A percentile compares a stretch with the other conserved stretches of the same genome.
Conservation (phyloP, 2,797 vertebrate genomes). For the Miichthys miiuy region DNA sequence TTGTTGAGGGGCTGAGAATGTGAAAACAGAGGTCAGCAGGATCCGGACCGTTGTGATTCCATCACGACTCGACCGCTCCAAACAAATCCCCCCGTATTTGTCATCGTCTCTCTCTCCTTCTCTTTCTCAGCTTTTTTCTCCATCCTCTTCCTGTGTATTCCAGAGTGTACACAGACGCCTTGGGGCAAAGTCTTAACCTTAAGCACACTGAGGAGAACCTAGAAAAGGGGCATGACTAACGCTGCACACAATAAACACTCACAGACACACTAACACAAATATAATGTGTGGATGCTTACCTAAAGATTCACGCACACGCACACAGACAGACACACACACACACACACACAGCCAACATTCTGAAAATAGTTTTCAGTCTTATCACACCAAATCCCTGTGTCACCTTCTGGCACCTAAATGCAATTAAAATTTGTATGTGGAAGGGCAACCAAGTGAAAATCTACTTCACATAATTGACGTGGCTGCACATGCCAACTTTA, state of each 20-base stretch:
- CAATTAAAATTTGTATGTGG: constrained; percentile 81
- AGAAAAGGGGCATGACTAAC: constrained; percentile 64
- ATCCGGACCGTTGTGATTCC: constrained; percentile 48
- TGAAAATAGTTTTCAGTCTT: constrained; percentile 74
- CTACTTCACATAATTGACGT: constrained; percentile 75
- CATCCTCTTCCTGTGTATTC: constrained; percentile 47
- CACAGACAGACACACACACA: constrained; percentile 7
- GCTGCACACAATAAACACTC: constrained; percentile 26
- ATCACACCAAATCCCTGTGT: constrained; percentile 77
- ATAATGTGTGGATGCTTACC: background rate
- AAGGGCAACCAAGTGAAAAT: constrained; percentile 78
- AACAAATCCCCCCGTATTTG: constrained; percentile 59
- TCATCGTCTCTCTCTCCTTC: constrained; percentile 52
- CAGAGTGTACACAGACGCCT: constrained; percentile 56
- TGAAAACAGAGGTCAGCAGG: constrained; percentile 48
- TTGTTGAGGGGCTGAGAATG: constrained; percentile 28
- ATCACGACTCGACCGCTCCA: constrained; percentile 41
- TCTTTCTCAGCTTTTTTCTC: constrained; percentile 13
- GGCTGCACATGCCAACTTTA: constrained; percentile 75
- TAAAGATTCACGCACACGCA: background rate
- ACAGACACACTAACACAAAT: constrained; percentile 1
- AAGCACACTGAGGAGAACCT: constrained; percentile 57
- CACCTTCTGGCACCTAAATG: constrained; percentile 81
- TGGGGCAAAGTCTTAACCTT: constrained; percentile 68
- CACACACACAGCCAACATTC: constrained; percentile 9